phyloP scores from a whole-genome alignment of 2,113 vertebrate genomes.

The Gnathonemus longibarbis region DNA sequence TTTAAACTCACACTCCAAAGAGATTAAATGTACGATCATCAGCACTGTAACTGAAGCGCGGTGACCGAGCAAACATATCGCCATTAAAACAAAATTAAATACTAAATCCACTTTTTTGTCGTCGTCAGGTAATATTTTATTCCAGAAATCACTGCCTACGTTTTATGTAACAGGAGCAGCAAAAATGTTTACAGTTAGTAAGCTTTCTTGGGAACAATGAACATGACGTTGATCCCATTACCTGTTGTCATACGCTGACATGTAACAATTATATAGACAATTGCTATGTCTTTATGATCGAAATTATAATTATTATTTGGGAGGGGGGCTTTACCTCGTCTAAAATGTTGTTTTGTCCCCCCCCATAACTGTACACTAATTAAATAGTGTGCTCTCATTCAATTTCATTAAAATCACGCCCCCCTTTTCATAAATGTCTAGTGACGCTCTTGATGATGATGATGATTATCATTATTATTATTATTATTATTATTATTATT shows the following conservation, averaged over 20 bases:
- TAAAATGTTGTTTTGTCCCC: neutral
- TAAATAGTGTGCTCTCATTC: neutral
- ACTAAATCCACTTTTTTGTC: neutral
- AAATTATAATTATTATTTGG: neutral
- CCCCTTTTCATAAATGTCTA: neutral
- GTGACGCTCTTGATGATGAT: neutral
- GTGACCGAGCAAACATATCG: neutral
- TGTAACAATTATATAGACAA: neutral
- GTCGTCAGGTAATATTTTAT: neutral
- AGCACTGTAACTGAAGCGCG: neutral
- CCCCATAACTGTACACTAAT: neutral
- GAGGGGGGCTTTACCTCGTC: neutral
- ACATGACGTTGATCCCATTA: neutral
- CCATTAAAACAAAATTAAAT: neutral
- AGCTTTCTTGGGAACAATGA: neutral
- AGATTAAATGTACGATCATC: neutral
- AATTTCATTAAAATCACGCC: neutral
- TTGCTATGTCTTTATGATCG: neutral
- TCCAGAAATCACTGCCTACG: neutral
- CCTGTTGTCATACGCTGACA: neutral
- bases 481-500: neutral
- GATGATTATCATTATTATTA: neutral
- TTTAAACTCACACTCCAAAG: neutral
- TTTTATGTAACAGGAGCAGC: neutral
- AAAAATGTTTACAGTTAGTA: neutral